Evolutionary conservation across 1,140 invertebrate species (phyloP).

Genomic region (Drosophila kepulauana): DNA sequence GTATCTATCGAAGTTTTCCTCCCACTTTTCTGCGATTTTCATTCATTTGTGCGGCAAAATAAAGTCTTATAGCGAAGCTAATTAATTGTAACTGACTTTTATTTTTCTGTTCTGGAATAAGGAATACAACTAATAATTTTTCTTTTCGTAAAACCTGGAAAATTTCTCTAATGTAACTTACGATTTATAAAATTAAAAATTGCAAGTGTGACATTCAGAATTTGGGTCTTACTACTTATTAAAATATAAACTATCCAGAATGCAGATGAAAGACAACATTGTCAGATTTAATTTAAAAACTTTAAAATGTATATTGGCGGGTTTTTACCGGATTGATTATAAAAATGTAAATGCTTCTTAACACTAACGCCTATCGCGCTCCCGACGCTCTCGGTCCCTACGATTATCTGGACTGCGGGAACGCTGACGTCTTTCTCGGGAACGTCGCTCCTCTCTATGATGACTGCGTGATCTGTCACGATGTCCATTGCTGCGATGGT

Average conservation of each 20-base stretch:
- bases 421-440: slow-evolving; percentile 30
- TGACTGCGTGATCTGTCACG: slow-evolving; percentile 47
- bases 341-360: slow-evolving; percentile 38
- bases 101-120: background rate
- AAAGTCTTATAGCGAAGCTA: slow-evolving; percentile 67
- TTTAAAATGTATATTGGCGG: slow-evolving; percentile 34
- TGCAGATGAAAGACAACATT: background rate
- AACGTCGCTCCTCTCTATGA: slow-evolving; percentile 43
- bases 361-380: slow-evolving; percentile 50
- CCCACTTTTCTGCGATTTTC: slow-evolving; percentile 33
- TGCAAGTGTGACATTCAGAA: no score
- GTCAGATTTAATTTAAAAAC: background rate
- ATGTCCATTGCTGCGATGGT: slow-evolving; percentile 31
- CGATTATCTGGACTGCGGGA: slow-evolving; percentile 33
- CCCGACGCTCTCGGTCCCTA: slow-evolving; percentile 46
- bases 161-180: no score
- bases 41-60: slow-evolving; percentile 46
- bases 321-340: slow-evolving; percentile 7
- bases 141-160: no score
- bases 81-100: slow-evolving; percentile 14
- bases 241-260: background rate
- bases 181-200: no score
- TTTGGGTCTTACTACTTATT: no score
- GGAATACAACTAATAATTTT: no score
- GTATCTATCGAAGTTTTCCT: background rate